Evolutionary conservation across 2,888 invertebrate genomes (phyloP).

Genomic region (Limnephilus rhombicus): DNA sequence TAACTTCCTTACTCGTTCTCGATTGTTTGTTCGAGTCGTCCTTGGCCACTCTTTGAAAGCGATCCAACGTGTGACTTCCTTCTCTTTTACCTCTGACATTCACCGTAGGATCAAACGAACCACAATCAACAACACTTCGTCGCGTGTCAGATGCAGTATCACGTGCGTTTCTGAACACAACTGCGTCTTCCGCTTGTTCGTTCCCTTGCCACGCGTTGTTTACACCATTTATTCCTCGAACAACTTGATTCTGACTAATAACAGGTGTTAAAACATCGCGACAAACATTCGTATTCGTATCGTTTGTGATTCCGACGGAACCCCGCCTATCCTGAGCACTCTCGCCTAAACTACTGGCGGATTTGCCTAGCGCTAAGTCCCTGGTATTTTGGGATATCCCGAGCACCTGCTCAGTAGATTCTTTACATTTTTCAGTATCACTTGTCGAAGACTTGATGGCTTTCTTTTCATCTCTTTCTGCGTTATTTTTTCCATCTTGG

Average conservation of each 20-base stretch:
- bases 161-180: not conserved
- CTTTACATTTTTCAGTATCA: constrained; percentile 32
- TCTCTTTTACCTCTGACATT: not conserved
- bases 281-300: constrained; percentile 11
- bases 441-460: not conserved
- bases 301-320: not conserved
- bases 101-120: not conserved
- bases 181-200: not conserved
- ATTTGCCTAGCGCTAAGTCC: not conserved
- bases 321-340: not conserved
- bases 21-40: constrained; percentile 48
- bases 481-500: constrained; percentile 45
- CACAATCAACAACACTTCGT: not conserved
- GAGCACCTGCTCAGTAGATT: constrained; percentile 52
- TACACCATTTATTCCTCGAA: not conserved
- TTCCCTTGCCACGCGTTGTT: not conserved
- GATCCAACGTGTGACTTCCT: constrained; percentile 15
- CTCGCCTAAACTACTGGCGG: constrained; percentile 41
- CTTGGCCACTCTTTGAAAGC: constrained; percentile 4
- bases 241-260: not conserved
- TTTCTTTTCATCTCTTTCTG: constrained; percentile 36
- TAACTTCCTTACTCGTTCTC: constrained; percentile 61
- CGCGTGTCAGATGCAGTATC: not conserved
- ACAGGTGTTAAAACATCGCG: not conserved
- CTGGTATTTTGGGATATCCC: constrained; percentile 54